Evolutionary conservation across 1,140 invertebrate species (phyloP).

Genomic region (Nebria ingens): DNA sequence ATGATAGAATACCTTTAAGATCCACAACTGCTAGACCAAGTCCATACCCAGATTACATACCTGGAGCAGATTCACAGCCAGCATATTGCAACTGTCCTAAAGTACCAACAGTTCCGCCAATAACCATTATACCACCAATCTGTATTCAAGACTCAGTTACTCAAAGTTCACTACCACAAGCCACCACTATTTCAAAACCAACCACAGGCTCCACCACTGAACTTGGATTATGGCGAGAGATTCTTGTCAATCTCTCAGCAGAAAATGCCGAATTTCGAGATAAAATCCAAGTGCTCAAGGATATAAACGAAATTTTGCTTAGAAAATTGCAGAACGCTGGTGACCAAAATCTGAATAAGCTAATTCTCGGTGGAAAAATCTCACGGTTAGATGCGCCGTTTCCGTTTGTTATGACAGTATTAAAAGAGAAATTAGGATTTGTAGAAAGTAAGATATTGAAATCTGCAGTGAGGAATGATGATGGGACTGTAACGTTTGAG

Average conservation of each 20-base stretch:
- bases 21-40: neutral
- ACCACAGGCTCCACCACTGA: neutral
- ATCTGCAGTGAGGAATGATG: constrained; percentile 16
- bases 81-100: neutral
- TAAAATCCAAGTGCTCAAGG: constrained; percentile 14
- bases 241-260: neutral
- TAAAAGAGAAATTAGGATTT: constrained; percentile 13
- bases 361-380: constrained; percentile 10
- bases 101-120: neutral
- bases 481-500: constrained; percentile 19
- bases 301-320: constrained; percentile 15
- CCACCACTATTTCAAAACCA: neutral
- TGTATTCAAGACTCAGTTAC: too few relatives aligned
- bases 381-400: constrained; percentile 3
- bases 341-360: constrained; percentile 3
- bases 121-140: neutral
- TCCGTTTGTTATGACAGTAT: neutral
- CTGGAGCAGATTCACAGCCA: neutral
- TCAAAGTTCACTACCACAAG: neutral
- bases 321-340: constrained; percentile 14
- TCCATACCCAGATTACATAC: neutral
- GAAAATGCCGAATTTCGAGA: constrained; percentile 10
- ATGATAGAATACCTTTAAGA: neutral
- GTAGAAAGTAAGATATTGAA: constrained; percentile 12
- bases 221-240: neutral